Conservation (phyloP, 2,113 vertebrate genomes). For the Scatophagus argus region DNA sequence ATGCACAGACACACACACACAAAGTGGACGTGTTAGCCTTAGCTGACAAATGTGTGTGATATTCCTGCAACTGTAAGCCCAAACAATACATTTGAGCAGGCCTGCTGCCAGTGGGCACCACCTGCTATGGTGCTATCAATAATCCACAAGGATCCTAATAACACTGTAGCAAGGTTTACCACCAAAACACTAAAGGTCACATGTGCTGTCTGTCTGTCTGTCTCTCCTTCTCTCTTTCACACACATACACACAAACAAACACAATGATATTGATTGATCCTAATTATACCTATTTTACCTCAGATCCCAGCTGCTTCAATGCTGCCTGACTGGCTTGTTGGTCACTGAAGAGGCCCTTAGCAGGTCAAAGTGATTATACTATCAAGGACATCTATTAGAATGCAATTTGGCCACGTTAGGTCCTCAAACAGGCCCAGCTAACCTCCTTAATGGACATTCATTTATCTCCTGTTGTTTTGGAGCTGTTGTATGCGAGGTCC, state of each 20-base stretch:
- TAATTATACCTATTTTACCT: slow-evolving; percentile 64
- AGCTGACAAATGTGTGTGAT: slow-evolving; percentile 17
- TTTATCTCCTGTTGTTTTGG: slow-evolving; percentile 75
- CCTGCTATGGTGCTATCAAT: slow-evolving; percentile 68
- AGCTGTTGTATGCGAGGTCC: slow-evolving; percentile 61
- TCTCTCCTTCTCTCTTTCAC: neutral
- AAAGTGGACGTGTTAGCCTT: neutral
- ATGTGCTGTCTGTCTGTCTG: too few relatives aligned
- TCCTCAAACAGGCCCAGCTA: slow-evolving; percentile 69
- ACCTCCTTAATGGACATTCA: slow-evolving; percentile 74
- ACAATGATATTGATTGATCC: slow-evolving; percentile 59
- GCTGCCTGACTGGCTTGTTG: slow-evolving; percentile 12
- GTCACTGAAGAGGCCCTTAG: slow-evolving; percentile 54
- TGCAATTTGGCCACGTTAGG: slow-evolving; percentile 75
- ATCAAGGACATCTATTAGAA: slow-evolving; percentile 82
- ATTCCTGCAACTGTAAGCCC: slow-evolving; percentile 13
- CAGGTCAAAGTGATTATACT: slow-evolving; percentile 78
- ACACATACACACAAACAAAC: slow-evolving; percentile 24
- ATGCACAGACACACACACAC: too few relatives aligned
- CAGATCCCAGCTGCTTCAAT: slow-evolving; percentile 53
- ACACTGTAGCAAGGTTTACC: slow-evolving; percentile 61
- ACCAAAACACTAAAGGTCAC: slow-evolving; percentile 57
- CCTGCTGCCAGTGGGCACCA: slow-evolving; percentile 50
- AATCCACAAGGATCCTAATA: slow-evolving; percentile 64
- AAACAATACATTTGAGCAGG: slow-evolving; percentile 42